Evolutionary conservation across 2,797 vertebrate species (phyloP).

Genomic region (Gymnopithys bicolor): DNA sequence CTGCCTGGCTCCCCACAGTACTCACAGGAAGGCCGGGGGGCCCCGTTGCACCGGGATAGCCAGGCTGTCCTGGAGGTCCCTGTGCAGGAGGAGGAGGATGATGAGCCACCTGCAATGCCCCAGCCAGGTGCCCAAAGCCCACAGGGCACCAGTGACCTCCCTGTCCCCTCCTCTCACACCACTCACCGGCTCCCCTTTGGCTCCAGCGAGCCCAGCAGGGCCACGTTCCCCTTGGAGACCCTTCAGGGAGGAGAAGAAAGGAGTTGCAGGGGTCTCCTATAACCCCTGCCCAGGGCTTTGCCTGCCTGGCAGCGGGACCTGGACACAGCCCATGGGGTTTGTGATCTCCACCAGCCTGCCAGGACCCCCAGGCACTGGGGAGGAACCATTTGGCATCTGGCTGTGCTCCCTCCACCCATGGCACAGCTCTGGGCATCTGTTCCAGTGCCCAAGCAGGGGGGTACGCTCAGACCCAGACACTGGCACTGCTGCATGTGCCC

Average conservation of each 20-base stretch:
- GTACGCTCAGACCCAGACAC: rapidly evolving
- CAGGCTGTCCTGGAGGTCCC: conserved; percentile 89
- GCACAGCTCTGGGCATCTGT: rapidly evolving
- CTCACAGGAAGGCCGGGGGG: conserved; percentile 91
- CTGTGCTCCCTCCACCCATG: not conserved
- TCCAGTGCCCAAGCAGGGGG: rapidly evolving
- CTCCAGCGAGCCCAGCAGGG: conserved; percentile 79
- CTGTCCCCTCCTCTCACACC: not conserved
- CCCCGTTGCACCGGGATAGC: conserved; percentile 91
- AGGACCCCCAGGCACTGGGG: not conserved
- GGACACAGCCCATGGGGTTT: not conserved
- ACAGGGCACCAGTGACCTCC: rapidly evolving
- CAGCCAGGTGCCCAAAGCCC: not conserved
- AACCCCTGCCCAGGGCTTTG: not conserved
- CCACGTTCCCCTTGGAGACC: conserved; percentile 93
- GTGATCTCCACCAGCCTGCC: not conserved
- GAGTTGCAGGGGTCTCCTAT: not conserved
- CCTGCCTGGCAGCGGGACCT: not conserved
- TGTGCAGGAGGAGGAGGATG: not conserved
- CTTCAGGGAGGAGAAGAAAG: conserved; percentile 75
- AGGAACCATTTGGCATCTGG: rapidly evolving
- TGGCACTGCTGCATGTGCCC: not conserved
- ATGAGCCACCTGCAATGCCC: not conserved
- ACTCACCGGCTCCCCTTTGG: conserved; percentile 92
- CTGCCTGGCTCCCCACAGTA: not conserved